phyloP scores from a whole-genome alignment of 2,888 invertebrate species.

The Anoplius nigerrimus region DNA sequence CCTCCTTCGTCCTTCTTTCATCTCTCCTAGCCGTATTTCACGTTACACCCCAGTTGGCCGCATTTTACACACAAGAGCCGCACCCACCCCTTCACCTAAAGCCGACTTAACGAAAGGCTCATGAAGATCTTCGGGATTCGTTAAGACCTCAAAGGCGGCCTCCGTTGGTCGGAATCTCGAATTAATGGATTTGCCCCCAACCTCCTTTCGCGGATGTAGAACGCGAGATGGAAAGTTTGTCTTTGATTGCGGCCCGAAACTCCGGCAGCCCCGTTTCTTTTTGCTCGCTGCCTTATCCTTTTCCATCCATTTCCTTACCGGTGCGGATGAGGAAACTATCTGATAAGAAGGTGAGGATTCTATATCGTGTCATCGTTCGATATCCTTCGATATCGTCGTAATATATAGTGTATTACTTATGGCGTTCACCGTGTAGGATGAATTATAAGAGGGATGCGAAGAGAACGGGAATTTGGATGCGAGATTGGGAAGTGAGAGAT shows the following conservation, averaged over 20 bases:
- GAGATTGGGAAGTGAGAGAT: no score
- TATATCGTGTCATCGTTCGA: no score
- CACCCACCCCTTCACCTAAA: no score
- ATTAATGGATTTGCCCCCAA: slow-evolving; percentile 52
- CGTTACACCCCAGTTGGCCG: neutral
- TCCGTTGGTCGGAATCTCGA: slow-evolving; percentile 35
- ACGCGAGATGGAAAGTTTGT: slow-evolving; percentile 24
- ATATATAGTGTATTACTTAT: no score
- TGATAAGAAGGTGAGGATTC: no score
- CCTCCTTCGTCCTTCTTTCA: neutral
- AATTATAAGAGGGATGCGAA: no score
- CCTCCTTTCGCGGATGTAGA: slow-evolving; percentile 26
- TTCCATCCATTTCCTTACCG: neutral
- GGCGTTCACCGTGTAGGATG: no score
- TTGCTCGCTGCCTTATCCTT: neutral
- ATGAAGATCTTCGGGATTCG: slow-evolving; percentile 53
- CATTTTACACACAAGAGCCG: slow-evolving; percentile 7
- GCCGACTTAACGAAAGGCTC: slow-evolving; percentile 44
- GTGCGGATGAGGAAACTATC: no score
- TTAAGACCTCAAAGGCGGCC: slow-evolving; percentile 58
- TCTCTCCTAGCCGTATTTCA: neutral
- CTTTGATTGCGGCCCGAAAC: slow-evolving; percentile 34
- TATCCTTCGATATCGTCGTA: no score
- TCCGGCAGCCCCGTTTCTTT: slow-evolving; percentile 13
- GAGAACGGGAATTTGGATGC: no score